Base-by-base conservation (phyloP, 1,140 invertebrate species). In the Trichoplusia ni region DNA sequence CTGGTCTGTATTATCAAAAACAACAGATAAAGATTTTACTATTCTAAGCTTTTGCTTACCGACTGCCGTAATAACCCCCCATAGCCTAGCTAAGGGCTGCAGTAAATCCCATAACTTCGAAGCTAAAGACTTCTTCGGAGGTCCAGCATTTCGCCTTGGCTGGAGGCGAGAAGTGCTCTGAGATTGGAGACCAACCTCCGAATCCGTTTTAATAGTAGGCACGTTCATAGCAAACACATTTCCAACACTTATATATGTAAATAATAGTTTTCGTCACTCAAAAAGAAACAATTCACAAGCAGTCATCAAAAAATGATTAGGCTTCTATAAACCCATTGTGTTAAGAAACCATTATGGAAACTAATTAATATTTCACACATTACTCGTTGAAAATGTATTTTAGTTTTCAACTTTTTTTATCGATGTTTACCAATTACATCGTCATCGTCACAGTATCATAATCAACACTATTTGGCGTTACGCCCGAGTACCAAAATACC, bases 31-130 rank as follows among this genome's bases (percentile, higher is more conserved):
- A 14, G 8, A 40, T 27, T 8, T 38, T 0, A 56, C 2, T 21
- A 51, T 49, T 27, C 21, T 11, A 21, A 25, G 16, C 21, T 49
- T 4, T 23, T 42, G 64, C 74, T 65, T 60, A 90, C 87, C 83
- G 18, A 90, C 75, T 58, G 87, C 83, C 3, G 85, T 89, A 19
- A 87, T 70, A 9, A 90, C 69, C 4, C 87, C 85, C 87, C 85
- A 90, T 59, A 90, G 56, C 59, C 87, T 79, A 1, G 87, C 84
- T 5, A 89, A 51, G 0, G 87, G 87, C 42, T 90, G 87, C 56
- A 90, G 61, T 35, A 87, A 70, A 40, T 86, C 86, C 87, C 87
- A 90, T 44, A 89, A 64, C 47, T 71, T 76, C 2, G 77, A 62
- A 29, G 82, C 84, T 16, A 86, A 21, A 0, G 87, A 80, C 64